Percentiles rank a stretch among this genome's conserved stretches.
Conservation (phyloP, 1,140 invertebrate species). For the Adelges cooleyi region DNA sequence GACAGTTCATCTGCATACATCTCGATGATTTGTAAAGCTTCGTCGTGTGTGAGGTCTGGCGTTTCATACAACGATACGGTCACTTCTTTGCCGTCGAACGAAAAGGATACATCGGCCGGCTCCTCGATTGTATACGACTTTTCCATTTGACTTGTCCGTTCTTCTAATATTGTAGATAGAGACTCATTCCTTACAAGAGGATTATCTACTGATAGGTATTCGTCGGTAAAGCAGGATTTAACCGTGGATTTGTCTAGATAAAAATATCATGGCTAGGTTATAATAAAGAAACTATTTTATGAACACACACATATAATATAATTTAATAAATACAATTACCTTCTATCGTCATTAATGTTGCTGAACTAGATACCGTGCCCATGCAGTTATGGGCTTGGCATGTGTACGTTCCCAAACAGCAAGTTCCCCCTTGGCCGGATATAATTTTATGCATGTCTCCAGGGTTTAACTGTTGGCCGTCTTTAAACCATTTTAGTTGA, state of each 20-base stretch:
- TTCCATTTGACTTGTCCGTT: slow-evolving; percentile 70
- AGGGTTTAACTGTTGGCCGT: slow-evolving; percentile 74
- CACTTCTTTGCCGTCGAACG: slow-evolving; percentile 81
- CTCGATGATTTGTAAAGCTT: slow-evolving; percentile 80
- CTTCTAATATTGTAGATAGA: slow-evolving; percentile 79
- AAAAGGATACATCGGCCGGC: slow-evolving; percentile 72
- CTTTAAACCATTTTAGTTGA: slow-evolving; percentile 80
- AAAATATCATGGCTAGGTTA: too few relatives aligned
- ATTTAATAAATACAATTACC: slow-evolving; percentile 39
- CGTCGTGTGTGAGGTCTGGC: slow-evolving; percentile 79
- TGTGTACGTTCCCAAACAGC: slow-evolving; percentile 82
- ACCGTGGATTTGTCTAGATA: slow-evolving; percentile 14
- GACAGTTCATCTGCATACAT: slow-evolving; percentile 87
- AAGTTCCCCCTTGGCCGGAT: slow-evolving; percentile 76
- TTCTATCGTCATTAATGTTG: slow-evolving; percentile 75
- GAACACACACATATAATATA: too few relatives aligned
- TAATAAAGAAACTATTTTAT: too few relatives aligned
- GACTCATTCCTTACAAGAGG: slow-evolving; percentile 59
- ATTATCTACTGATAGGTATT: slow-evolving; percentile 1
- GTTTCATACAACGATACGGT: slow-evolving; percentile 83
- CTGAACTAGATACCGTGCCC: slow-evolving; percentile 77
- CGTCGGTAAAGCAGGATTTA: slow-evolving; percentile 13
- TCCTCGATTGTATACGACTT: slow-evolving; percentile 61
- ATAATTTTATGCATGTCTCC: slow-evolving; percentile 85
- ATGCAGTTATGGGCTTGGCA: slow-evolving; percentile 88